These are phyloP conservation scores for Philypnodon macrostomus DNA, from an alignment of 2,797 vertebrate species.

Conservation along the genomic window DNA sequence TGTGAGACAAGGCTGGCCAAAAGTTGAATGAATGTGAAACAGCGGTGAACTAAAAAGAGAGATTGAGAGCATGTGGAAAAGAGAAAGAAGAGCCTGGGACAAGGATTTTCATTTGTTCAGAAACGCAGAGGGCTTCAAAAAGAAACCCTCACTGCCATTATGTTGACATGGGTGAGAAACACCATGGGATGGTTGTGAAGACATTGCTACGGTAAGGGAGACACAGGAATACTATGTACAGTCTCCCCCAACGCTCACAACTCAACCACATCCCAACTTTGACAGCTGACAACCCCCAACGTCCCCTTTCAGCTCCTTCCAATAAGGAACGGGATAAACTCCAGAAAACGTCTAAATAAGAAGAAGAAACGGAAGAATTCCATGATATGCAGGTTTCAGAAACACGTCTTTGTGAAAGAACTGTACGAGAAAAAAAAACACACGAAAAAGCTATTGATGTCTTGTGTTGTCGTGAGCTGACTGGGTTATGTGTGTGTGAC, in stretches of 20 bases:
- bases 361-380: slow-evolving; percentile 33
- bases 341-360: slow-evolving; percentile 37
- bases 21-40: slow-evolving; percentile 66
- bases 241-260: slow-evolving; percentile 20
- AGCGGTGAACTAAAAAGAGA: slow-evolving; percentile 35
- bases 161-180: slow-evolving; percentile 25
- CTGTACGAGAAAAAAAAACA: slow-evolving; percentile 41
- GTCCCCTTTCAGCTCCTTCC: slow-evolving; percentile 33
- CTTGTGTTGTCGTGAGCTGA: slow-evolving; percentile 61
- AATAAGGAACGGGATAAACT: slow-evolving; percentile 37
- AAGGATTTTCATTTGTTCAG: slow-evolving; percentile 15
- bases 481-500: slow-evolving; percentile 62
- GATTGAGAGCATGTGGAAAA: slow-evolving; percentile 34
- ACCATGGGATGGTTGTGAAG: slow-evolving; percentile 34
- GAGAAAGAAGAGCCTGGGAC: slow-evolving; percentile 24
- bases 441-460: slow-evolving; percentile 36
- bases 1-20: slow-evolving; percentile 71
- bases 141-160: slow-evolving; percentile 36
- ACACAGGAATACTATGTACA: slow-evolving; percentile 11
- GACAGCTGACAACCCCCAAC: slow-evolving; percentile 36
- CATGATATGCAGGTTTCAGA: slow-evolving; percentile 58
- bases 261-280: slow-evolving; percentile 13
- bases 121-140: slow-evolving; percentile 22
- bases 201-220: slow-evolving; percentile 36
- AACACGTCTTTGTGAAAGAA: slow-evolving; percentile 57